Conservation (phyloP, 1,140 invertebrate species). For the Sesamia nonagrioides region DNA sequence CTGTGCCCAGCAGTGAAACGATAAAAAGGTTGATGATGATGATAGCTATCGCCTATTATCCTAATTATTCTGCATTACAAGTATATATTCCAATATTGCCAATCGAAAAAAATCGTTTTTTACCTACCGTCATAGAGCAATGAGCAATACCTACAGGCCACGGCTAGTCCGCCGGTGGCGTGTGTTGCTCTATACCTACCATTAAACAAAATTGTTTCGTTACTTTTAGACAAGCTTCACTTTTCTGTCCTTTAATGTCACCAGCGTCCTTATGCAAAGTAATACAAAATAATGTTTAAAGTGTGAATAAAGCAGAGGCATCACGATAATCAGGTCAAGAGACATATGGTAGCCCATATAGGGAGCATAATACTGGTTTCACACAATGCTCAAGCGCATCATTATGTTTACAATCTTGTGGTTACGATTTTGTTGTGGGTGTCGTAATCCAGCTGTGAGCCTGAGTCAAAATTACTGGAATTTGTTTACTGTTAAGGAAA, state of each 20-base stretch:
- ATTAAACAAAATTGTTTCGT: too few species aligned
- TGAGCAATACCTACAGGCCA: too few species aligned
- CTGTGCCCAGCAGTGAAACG: too few species aligned
- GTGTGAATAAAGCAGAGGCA: neutral
- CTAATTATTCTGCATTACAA: too few species aligned
- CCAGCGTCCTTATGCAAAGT: neutral
- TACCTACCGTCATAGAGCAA: too few species aligned
- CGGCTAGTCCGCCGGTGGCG: too few species aligned
- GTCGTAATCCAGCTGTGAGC: conserved; percentile 33
- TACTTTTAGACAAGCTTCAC: too few species aligned
- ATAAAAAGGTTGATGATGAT: too few species aligned
- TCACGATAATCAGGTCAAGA: conserved; percentile 32
- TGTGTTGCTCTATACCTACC: too few species aligned
- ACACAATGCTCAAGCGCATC: conserved; percentile 36
- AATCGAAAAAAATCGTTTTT: too few species aligned
- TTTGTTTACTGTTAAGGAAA: conserved; percentile 29
- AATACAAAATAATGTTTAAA: neutral
- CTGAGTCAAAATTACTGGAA: conserved; percentile 22
- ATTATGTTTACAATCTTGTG: conserved; percentile 35
- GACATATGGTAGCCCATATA: conserved; percentile 41
- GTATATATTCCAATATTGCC: too few species aligned
- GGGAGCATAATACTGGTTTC: conserved; percentile 30
- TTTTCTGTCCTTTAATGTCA: neutral
- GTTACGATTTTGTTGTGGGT: neutral
- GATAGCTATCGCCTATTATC: too few species aligned